Evolutionary conservation across 64 coral and sea anemone species (phyloP).

Genomic region (Montipora efflorescens): DNA sequence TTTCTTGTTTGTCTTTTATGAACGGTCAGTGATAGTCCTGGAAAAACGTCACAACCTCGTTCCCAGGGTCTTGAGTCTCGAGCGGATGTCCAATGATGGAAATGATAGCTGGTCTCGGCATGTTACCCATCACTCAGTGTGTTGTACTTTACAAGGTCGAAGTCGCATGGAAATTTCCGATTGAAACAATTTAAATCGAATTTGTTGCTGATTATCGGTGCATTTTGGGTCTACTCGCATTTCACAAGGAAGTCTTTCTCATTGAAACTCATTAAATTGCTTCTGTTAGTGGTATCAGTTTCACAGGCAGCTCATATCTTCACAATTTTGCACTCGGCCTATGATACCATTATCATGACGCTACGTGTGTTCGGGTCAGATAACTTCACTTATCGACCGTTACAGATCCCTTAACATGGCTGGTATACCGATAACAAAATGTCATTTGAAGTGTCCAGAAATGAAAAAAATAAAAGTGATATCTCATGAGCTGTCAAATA

Average conservation of each 20-base stretch:
- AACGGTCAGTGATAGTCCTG: too few relatives aligned
- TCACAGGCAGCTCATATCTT: neutral
- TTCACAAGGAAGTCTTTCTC: neutral
- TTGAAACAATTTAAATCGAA: too few relatives aligned
- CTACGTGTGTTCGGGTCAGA: slow-evolving; percentile 15
- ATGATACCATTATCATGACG: neutral
- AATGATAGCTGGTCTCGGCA: too few relatives aligned
- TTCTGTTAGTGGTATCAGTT: neutral
- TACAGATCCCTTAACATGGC: slow-evolving; percentile 31
- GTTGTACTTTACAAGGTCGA: too few relatives aligned
- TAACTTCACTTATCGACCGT: slow-evolving; percentile 28
- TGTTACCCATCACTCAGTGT: too few relatives aligned
- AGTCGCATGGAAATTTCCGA: too few relatives aligned
- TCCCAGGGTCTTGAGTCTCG: too few relatives aligned
- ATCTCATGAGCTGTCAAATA: slow-evolving; percentile 25
- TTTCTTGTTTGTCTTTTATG: too few relatives aligned
- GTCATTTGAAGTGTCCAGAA: slow-evolving; percentile 47
- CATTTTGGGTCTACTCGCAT: neutral
- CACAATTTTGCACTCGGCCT: slow-evolving; percentile 1
- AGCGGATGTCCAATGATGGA: too few relatives aligned
- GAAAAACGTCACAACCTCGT: too few relatives aligned
- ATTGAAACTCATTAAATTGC: neutral
- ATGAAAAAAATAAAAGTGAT: slow-evolving; percentile 28
- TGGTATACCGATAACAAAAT: slow-evolving; percentile 42
- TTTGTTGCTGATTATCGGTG: neutral